Evolutionary conservation across 2,797 vertebrate genomes (phyloP), one percentile per base, ranked within the genome.

Genomic region (Myotis pilosus): DNA sequence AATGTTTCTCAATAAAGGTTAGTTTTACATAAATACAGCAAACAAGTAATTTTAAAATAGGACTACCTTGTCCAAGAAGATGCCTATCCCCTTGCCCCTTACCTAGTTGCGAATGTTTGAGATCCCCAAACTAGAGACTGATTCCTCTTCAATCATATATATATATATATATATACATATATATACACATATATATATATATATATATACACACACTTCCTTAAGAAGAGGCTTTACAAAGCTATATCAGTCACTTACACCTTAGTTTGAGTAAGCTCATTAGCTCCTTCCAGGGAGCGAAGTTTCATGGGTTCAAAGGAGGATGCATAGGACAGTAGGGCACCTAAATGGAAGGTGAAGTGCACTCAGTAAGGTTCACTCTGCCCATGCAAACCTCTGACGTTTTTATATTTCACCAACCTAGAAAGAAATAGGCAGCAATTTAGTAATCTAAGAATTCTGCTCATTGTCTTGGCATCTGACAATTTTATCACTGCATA

Each of bases 181-280:
- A 38, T 38, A 5, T 38, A 5, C 4, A 5, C 4, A 44, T 44
- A 44, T 9, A 9, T 2, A 41, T 38, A 38, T 44, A 44, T 9
- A 9, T 2, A 41, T 38, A 38, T 38, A 5, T 38, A 5, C 4
- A 5, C 4, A 44, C 41, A 44, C 41, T 44, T 76, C 13, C 16
- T 89, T 82, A 22, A 64, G 19, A 89, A 88, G 20, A 94, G 44
- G 17, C 76, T 51, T 76, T 80, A 85, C 22, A 72, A 78, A 86
- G 33, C 6, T 41, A 0, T 64, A 15, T 8, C 8, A 10, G 15
- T 33, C 6, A 7, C 17, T 87, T 25, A 68, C 1, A 38, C 20
- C 23, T 86, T 11, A 69, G 9, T 47, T 81, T 81, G 71, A 91
- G 30, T 66, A 79, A 49, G 5, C 28, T 74, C 19, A 51, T 74